These are phyloP conservation scores for Neolamprologus cancellatus DNA, from an alignment of 2,113 vertebrate genomes.

Conservation along the genomic window DNA sequence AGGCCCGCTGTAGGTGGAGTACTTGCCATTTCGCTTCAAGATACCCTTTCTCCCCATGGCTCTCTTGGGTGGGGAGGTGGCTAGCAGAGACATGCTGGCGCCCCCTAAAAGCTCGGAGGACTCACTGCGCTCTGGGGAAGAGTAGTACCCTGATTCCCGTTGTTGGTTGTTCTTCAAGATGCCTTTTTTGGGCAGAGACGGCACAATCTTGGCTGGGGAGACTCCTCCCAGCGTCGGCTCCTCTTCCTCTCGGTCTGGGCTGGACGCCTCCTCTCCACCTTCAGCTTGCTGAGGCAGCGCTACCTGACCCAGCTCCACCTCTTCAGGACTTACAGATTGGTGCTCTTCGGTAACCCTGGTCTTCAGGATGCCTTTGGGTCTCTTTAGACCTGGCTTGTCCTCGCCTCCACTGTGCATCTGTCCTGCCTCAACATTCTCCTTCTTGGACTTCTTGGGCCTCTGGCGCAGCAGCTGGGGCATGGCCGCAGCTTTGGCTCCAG, in stretches of 20 bases:
- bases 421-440: constrained; percentile 81
- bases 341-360: constrained; percentile 83
- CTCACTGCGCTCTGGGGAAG: constrained; percentile 92
- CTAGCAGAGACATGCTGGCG: constrained; percentile 55
- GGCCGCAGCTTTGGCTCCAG: constrained; percentile 35
- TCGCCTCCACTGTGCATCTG: constrained; percentile 64
- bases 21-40: constrained; percentile 91
- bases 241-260: constrained; percentile 69
- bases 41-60: constrained; percentile 83
- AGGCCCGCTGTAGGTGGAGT: constrained; percentile 74
- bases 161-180: constrained; percentile 94
- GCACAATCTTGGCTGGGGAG: constrained; percentile 73
- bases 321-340: constrained; percentile 79
- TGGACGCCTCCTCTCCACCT: constrained; percentile 65
- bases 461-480: constrained; percentile 71
- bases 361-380: constrained; percentile 95
- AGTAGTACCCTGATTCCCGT: constrained; percentile 94
- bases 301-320: constrained; percentile 66
- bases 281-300: constrained; percentile 26
- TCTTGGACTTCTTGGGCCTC: constrained; percentile 90
- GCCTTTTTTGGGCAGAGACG: constrained; percentile 91
- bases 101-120: constrained; percentile 86
- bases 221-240: constrained; percentile 53
- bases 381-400: constrained; percentile 84
- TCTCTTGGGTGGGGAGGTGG: constrained; percentile 63